Base-by-base conservation (phyloP, 2,888 invertebrate species). In the Galerucella calmariensis region DNA sequence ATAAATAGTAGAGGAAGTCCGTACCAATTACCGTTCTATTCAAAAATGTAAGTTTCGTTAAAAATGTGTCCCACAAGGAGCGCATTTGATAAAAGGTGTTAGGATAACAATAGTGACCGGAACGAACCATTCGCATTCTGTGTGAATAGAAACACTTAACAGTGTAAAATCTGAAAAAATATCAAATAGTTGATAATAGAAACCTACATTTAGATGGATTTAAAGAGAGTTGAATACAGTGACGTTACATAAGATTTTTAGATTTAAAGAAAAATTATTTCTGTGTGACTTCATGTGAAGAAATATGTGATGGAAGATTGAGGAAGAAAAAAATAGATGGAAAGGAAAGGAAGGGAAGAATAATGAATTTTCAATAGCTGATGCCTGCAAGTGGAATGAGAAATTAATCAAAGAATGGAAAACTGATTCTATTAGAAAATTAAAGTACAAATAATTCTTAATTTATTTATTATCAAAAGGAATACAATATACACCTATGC, bases 131-230 rank as follows among this genome's bases (percentile, higher is more conserved):
- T 20, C 56, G 2, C 16, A 56, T 58, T 72, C 75, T 72, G 62
- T 70, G 73, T 58, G 73, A 72, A 72, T 58, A 75, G 75, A 73
- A 73, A 72, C 75, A 75, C 72, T 75, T 75, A 73, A 69, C 72
- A 70, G 61, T 59, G 73, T 67, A 69, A 73, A 75, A 75, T 75
- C 65, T 69, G 62, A 75, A 75, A 73, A 75, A 70, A 73, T 73
- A 72, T 46, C 58, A 67, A 73, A 75, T 75, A 75, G 66, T 73
- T 65, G 75, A 75, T 72, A 73, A 75, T 71, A 72, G 75, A 72
- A 72, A 73, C 69, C 69, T 44, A 51, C 48, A 53, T 69, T 62
- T 56, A 56, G 56, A n/a, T 56, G 16, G 16, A 56, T 56, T 56
- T 56, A 9, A 16, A 56, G 56, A 9, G 9, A 56, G 56, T 56